Evolutionary conservation across 2,113 vertebrate genomes (phyloP), one percentile per base, ranked within the genome.

Genomic region (Eleginops maclovinus): DNA sequence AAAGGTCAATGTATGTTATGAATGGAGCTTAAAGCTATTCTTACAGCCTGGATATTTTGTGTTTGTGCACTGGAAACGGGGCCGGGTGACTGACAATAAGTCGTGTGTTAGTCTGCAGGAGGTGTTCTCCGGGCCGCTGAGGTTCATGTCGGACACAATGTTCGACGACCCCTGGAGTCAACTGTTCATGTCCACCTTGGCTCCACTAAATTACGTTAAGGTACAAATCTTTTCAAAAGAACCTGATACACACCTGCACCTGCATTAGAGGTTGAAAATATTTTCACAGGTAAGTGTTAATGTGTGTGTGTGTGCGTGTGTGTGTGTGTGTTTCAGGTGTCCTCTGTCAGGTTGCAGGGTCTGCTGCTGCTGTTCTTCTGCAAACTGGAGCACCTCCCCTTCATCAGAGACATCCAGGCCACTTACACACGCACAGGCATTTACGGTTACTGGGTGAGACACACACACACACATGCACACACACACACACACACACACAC

Each of bases 121-220:
- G 88, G 94, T 99, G 84, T 97, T 95, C 87, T 95, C 95, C 1
- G 94, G 92, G 22, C 95, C 97, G 22, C 72, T 96, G 40, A 96
- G 95, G 86, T 96, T 97, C 75, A 83, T 99, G 51, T 92, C 94
- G 1, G 97, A 98, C 77, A 69, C 95, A 90, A 94, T 96, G 1
- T 97, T 97, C n/a, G 95, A 97, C 53, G 98, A 99, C 88, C 94
- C 96, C 0, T 99, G 98, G 98, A 99, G 95, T 90, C 84, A 90
- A 40, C 84, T 93, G 78, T 94, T 99, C 55, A 97, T 97, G 96
- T 87, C 94, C 36, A 91, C 94, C 2, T 93, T 99, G 71, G 95
- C 96, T 43, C 95, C 96, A 0, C 84, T 91, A 87, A 93, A 93
- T 41, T 98, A 96, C 44, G 54, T 99, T 11, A 98, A 97, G 96